Evolutionary conservation across 35 echinoderm and acorn worm genomes (phyloP), one percentile per base, ranked within the genome.

Genomic region (Ophioderma brevispina): DNA sequence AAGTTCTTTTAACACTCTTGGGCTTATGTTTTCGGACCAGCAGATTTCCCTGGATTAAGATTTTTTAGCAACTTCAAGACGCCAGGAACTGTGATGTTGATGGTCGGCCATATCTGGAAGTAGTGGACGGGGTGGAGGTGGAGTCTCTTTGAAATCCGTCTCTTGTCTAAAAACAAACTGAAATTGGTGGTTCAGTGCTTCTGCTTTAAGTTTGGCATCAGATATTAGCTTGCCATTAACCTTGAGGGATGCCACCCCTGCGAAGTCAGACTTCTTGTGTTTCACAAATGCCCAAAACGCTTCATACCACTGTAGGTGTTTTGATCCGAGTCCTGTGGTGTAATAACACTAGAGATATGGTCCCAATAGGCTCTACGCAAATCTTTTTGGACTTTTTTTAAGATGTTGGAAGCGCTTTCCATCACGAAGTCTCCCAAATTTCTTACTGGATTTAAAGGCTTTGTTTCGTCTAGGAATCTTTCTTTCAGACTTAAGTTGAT

Each of bases 21-120:
- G 85, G 19, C 75, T 78, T 18, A 87, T 87, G 33, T 77, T 87
- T 23, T 87, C 85, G 3, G 85, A 36, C 6, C 85, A 52, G 33
- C 59, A 38, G 15, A 38, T 87, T 87, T 77, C n/a, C 64, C 18
- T 76, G 59, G 31, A 87, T 32, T 87, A 36, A n/a, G n/a, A n/a
- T n/a, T n/a, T n/a, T n/a, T n/a, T n/a, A n/a, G n/a, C n/a, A n/a
- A n/a, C n/a, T n/a, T 87, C 10, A 77, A 36, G 56, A 87, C 85
- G 39, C 85, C 85, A 77, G 75, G 11, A 13, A 37, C 77, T 37
- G 85, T 8, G 37, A 87, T 78, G 35, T 87, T 37, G 37, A 87
- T 59, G n/a, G 25, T 23, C 28, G 55, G 55, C 55, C 34, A 55
- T 55, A 19, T 85, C 38, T 31, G 82, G 50, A 64, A 38, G 23